These are phyloP conservation scores for Leptopilina clavipes DNA, from an alignment of 1,140 invertebrate genomes.

Conservation along the genomic window DNA sequence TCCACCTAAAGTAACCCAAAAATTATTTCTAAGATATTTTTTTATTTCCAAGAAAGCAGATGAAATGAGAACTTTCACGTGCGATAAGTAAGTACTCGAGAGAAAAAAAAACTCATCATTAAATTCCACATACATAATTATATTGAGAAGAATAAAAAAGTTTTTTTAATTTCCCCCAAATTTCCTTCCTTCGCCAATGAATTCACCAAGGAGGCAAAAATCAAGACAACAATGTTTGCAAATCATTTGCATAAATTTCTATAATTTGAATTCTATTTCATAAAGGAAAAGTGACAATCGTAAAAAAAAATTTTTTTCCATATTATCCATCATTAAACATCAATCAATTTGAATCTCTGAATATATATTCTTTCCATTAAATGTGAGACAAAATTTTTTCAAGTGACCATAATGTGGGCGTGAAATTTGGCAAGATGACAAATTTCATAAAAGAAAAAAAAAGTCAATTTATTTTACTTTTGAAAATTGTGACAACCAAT, in stretches of 20 bases:
- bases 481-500: not conserved
- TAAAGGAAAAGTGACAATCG: not conserved
- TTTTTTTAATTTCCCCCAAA: too few relatives aligned
- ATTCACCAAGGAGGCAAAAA: too few relatives aligned
- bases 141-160: too few relatives aligned
- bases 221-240: too few relatives aligned
- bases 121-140: too few relatives aligned
- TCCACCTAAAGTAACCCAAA: not conserved
- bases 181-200: too few relatives aligned
- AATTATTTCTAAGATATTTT: not conserved
- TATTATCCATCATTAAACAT: not conserved
- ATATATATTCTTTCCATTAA: not conserved
- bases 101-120: not conserved
- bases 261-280: too few relatives aligned
- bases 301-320: not conserved
- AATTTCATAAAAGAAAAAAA: not conserved
- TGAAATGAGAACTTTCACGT: not conserved
- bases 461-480: not conserved
- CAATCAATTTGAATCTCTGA: constrained; percentile 6
- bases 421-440: not conserved
- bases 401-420: not conserved
- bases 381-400: not conserved
- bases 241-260: too few relatives aligned
- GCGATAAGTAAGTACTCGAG: not conserved
- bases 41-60: not conserved